phyloP scores from a whole-genome alignment of 2,113 vertebrate genomes.

The Megaceryle torquata region DNA sequence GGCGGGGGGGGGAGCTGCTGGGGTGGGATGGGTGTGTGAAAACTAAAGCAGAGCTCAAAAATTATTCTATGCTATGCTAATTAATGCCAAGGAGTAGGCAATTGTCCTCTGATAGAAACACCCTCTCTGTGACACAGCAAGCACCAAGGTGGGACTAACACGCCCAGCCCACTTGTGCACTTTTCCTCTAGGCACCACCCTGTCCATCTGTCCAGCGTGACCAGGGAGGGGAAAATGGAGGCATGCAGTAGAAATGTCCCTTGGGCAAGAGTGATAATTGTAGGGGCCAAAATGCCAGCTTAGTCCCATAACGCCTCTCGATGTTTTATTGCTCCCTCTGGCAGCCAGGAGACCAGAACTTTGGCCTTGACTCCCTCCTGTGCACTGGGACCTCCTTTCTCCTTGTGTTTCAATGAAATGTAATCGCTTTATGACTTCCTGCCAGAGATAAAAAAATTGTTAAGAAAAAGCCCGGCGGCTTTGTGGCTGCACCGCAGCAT shows the following conservation, averaged over 20 bases:
- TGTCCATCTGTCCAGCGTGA: background rate
- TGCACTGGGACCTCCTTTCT: background rate
- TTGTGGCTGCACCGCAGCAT: background rate
- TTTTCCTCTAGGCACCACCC: background rate
- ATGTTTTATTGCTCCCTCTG: background rate
- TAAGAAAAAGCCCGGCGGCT: background rate
- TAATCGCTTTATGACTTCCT: background rate
- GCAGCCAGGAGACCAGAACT: background rate
- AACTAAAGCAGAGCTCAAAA: background rate
- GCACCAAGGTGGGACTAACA: background rate
- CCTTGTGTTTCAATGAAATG: background rate
- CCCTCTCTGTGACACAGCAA: accelerated
- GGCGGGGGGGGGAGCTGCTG: background rate
- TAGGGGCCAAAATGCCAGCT: background rate
- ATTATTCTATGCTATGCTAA: background rate
- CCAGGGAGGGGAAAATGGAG: background rate
- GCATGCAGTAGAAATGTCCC: background rate
- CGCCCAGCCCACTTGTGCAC: accelerated
- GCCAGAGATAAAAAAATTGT: background rate
- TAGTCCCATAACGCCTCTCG: background rate
- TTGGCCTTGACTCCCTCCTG: background rate
- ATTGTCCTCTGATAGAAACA: background rate
- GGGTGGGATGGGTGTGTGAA: background rate
- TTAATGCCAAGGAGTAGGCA: background rate
- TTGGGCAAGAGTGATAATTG: background rate